These are phyloP conservation scores for Melanogrammus aeglefinus DNA, from an alignment of 2,797 vertebrate species.

Conservation along the genomic window DNA sequence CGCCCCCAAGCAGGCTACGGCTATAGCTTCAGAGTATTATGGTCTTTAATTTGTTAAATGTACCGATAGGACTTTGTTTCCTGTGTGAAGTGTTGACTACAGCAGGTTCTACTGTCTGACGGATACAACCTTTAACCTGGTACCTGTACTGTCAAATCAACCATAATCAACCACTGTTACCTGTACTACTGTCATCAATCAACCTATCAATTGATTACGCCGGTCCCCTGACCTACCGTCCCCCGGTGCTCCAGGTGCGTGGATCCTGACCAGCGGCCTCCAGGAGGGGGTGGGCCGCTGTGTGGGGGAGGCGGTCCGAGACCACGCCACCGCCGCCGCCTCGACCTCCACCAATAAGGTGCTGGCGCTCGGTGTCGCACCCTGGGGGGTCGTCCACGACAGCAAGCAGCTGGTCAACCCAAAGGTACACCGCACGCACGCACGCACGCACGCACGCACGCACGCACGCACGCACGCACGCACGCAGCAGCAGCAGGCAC, in stretches of 20 bases:
- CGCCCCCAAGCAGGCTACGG: no score
- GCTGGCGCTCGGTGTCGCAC: slow-evolving; percentile 82
- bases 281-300: slow-evolving; percentile 81
- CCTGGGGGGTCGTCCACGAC: slow-evolving; percentile 84
- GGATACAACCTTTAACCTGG: no score
- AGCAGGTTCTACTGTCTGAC: no score
- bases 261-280: slow-evolving; percentile 84
- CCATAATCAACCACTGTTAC: no score
- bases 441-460: no score
- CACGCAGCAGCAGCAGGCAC: background rate
- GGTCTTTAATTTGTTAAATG: no score
- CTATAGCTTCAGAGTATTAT: no score
- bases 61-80: no score
- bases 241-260: slow-evolving; percentile 75
- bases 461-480: no score
- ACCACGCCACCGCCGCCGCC: slow-evolving; percentile 80
- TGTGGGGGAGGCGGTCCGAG: slow-evolving; percentile 86
- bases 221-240: background rate
- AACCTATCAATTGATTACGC: background rate
- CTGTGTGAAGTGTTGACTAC: no score
- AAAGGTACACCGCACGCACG: slow-evolving; percentile 70
- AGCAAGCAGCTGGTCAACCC: slow-evolving; percentile 73
- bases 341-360: slow-evolving; percentile 76
- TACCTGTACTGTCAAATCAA: no score
- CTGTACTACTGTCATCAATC: background rate